phyloP scores from a whole-genome alignment of 2,113 vertebrate genomes.

The Oncorhynchus nerka region DNA sequence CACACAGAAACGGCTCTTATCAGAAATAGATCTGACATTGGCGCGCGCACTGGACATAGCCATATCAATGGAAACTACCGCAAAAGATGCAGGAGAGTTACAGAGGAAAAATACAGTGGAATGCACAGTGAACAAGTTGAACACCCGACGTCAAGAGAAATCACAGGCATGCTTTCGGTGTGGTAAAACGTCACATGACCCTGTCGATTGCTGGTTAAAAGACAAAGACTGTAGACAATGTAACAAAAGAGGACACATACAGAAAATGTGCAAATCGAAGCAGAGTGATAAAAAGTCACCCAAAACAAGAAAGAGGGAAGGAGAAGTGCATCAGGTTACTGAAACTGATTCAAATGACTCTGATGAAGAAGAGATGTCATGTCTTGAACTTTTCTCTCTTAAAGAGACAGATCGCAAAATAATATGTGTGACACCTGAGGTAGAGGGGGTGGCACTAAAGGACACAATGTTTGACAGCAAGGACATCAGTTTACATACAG shows the following conservation, averaged over 20 bases:
- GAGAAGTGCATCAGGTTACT: conserved; percentile 7
- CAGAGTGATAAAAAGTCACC: conserved; percentile 1
- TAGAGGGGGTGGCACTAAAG: neutral
- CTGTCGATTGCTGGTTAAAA: conserved; percentile 17
- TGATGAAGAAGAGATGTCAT: conserved; percentile 2
- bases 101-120: neutral
- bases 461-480: no score
- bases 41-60: conserved; percentile 18
- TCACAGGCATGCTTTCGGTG: neutral
- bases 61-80: neutral
- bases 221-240: conserved; percentile 5
- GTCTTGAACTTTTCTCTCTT: conserved; percentile 15
- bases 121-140: neutral
- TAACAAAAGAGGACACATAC: conserved; percentile 19
- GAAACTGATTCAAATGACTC: conserved; percentile 3
- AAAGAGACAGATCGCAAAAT: conserved; percentile 3
- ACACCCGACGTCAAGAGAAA: neutral
- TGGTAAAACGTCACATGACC: conserved; percentile 9
- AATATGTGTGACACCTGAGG: conserved; percentile 10
- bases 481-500: no score
- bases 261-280: conserved; percentile 26
- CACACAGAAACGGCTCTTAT: conserved; percentile 56
- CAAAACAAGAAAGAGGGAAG: neutral
- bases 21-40: conserved; percentile 33
- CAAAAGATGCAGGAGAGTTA: neutral